phyloP scores from a whole-genome alignment of 1,140 invertebrate species.

The Drosophila nigromelanica region DNA sequence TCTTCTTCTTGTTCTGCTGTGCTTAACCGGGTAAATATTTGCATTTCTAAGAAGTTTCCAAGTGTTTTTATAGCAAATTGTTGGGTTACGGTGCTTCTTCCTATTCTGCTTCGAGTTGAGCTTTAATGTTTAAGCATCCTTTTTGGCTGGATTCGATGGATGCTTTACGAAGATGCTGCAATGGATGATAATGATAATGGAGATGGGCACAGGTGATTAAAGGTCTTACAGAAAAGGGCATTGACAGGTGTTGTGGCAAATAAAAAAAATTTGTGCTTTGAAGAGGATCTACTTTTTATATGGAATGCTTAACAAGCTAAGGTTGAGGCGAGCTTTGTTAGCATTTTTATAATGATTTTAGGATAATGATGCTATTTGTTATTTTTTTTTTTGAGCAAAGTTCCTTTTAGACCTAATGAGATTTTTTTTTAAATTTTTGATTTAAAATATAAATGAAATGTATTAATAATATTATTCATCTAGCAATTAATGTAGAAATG shows the following conservation, averaged over 20 bases:
- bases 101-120: constrained; percentile 5
- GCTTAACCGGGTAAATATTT: constrained; percentile 56
- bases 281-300: neutral
- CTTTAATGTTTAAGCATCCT: constrained; percentile 31
- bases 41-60: constrained; percentile 34
- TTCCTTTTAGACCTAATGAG: no score
- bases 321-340: no score
- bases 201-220: constrained; percentile 2
- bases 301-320: neutral
- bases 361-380: no score
- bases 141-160: neutral
- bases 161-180: neutral
- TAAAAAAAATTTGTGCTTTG: neutral
- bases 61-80: constrained; percentile 39
- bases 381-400: no score
- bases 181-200: constrained; percentile 1
- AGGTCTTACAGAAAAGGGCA: neutral
- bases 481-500: no score
- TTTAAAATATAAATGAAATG: no score
- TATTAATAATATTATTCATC: no score
- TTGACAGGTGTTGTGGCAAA: constrained; percentile 8
- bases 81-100: constrained; percentile 7
- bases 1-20: neutral
- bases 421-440: no score
- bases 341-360: neutral